Base-by-base conservation (phyloP, 2,113 vertebrate species). In the Alectura lathami region DNA sequence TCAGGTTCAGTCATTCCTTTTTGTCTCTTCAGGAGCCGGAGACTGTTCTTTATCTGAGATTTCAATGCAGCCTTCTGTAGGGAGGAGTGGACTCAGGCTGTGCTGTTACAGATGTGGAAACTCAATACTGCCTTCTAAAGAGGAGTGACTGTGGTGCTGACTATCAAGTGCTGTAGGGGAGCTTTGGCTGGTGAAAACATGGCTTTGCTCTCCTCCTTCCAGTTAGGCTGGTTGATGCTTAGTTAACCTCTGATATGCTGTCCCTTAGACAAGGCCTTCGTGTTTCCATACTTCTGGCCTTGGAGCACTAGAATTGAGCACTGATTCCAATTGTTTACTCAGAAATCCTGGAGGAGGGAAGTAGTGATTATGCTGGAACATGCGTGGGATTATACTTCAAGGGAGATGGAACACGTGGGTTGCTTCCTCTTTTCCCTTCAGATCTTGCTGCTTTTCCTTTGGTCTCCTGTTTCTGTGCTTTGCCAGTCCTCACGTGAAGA, bases 381-480 rank as follows among this genome's bases (percentile, higher is more conserved):
- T 5, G 5, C 42, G 64, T 9, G 54, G 30, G 30, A 26, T 54
- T 40, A 17, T 27, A 15, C 10, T 56, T 18, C 21, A 13, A 47
- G 54, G 17, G 53, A 60, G 32, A 29, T 16, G 13, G 13, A n/a
- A 59, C 42, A 57, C 21, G 2, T 81, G 29, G 45, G 34, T 38
- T 59, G 8, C 1, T 1, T 30, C 18, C 9, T 88, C 17, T 45
- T 13, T 76, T 45, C 40, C 67, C 30, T 68, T 88, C 32, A 22
- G 7, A 4, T 48, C 21, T 59, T 63, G 9, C 4, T 36, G 22
- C 59, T 94, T 86, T 87, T 85, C 89, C 56, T 34, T 59, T 59
- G 13, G n/a, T 32, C 69, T 96, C 23, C 89, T 51, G 11, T 90
- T 94, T 92, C 91, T 96, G 93, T 95, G 95, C 94, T 96, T 97